phyloP scores from a whole-genome alignment of 2,797 vertebrate species.

The Basileuterus tristriatus region DNA sequence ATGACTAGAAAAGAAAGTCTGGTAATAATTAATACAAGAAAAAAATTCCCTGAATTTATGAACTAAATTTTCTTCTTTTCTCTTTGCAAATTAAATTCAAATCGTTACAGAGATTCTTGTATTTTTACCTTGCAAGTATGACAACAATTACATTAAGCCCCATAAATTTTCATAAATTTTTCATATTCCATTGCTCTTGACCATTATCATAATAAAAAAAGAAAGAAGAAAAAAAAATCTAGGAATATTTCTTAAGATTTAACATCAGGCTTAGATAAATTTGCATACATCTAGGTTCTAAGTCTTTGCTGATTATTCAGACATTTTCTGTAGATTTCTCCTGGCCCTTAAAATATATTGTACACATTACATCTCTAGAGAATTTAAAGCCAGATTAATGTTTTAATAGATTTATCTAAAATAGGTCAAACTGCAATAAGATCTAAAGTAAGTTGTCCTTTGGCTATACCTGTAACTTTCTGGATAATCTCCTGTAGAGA shows the following conservation, averaged over 20 bases:
- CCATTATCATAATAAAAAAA: constrained; percentile 55
- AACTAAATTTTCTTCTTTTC: not conserved
- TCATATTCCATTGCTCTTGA: constrained; percentile 40
- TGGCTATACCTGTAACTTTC: not conserved
- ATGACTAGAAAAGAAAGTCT: not conserved
- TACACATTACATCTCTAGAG: not conserved
- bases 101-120: not conserved
- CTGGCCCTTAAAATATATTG: not conserved
- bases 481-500: not conserved
- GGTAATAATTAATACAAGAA: not conserved
- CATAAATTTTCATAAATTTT: constrained; percentile 51
- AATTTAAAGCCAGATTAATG: constrained; percentile 24
- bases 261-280: constrained; percentile 39
- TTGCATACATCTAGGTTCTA: constrained; percentile 30
- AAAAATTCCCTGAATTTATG: not conserved
- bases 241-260: constrained; percentile 17
- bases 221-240: not conserved
- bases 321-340: constrained; percentile 10
- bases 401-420: constrained; percentile 39
- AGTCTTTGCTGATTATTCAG: constrained; percentile 39
- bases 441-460: not conserved
- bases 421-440: constrained; percentile 34
- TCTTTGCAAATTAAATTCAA: constrained; percentile 35
- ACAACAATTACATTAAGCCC: constrained; percentile 21
- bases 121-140: constrained; percentile 52